Conservation (phyloP, 2,113 vertebrate species). For the Sinosuthora webbiana region DNA sequence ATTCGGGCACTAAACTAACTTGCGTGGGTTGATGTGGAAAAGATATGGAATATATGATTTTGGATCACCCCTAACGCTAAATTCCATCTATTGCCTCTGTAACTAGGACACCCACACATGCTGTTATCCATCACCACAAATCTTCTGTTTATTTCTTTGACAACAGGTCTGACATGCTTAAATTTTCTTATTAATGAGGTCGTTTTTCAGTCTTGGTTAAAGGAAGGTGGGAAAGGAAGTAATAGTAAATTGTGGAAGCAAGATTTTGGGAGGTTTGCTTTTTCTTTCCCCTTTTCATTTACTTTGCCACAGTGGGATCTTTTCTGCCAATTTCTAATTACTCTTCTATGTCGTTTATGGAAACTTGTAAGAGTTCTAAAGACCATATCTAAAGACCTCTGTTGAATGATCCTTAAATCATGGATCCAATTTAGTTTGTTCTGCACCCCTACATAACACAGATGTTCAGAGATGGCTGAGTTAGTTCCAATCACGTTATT, state of each 20-base stretch:
- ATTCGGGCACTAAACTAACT: neutral
- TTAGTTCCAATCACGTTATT: neutral
- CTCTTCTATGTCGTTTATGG: neutral
- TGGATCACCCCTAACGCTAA: neutral
- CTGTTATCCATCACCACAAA: neutral
- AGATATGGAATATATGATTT: neutral
- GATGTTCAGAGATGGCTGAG: neutral
- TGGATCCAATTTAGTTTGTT: neutral
- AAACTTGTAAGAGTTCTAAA: neutral
- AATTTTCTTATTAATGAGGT: neutral
- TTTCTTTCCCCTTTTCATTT: neutral
- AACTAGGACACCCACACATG: neutral
- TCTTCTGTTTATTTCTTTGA: neutral
- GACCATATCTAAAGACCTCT: neutral
- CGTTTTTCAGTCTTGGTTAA: neutral
- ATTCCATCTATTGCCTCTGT: neutral
- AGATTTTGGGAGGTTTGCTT: neutral
- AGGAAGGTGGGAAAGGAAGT: neutral
- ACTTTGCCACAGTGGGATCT: neutral
- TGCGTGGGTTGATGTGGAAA: rapidly evolving
- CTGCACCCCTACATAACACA: neutral
- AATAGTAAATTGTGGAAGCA: neutral
- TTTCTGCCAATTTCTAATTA: neutral
- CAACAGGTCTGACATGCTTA: neutral
- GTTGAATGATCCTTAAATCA: neutral